These are phyloP conservation scores for Ornithoptera priamus DNA, from an alignment of 2,888 invertebrate genomes.

Conservation along the genomic window DNA sequence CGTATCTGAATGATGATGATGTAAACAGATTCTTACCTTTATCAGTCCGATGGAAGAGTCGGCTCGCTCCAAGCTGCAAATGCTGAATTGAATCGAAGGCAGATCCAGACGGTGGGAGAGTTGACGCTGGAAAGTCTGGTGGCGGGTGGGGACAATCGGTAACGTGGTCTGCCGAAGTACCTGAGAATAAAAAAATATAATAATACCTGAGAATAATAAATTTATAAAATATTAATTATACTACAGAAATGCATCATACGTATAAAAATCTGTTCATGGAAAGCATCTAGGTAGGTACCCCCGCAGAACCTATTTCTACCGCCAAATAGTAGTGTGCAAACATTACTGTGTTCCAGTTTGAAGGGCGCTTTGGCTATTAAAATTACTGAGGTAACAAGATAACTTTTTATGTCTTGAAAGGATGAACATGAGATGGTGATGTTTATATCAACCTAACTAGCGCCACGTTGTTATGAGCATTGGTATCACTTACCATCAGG, in stretches of 20 bases:
- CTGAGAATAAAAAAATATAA: constrained; percentile 50
- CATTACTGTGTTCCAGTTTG: too few species aligned
- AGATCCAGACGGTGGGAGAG: constrained; percentile 88
- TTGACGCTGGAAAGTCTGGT: constrained; percentile 90
- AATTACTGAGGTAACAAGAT: too few species aligned
- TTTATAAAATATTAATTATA: neutral
- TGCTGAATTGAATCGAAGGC: constrained; percentile 89
- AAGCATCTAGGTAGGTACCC: too few species aligned
- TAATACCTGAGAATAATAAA: constrained; percentile 70
- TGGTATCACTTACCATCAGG: too few species aligned
- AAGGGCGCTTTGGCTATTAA: too few species aligned
- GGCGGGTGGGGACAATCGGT: constrained; percentile 89
- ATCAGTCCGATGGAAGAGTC: constrained; percentile 86
- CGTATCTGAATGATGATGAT: too few species aligned
- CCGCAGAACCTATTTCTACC: too few species aligned
- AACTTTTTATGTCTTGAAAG: too few species aligned
- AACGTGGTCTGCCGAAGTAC: constrained; percentile 90
- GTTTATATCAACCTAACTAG: too few species aligned
- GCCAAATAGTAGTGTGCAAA: too few species aligned
- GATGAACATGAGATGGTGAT: too few species aligned
- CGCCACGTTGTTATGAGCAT: too few species aligned
- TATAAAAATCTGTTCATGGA: neutral
- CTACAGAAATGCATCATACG: neutral
- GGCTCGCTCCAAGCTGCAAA: constrained; percentile 85
- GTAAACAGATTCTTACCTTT: constrained; percentile 72